Percentiles rank a stretch among this genome's conserved stretches.
phyloP scores from a whole-genome alignment of 2,113 vertebrate species.

The Psammodynastes pulverulentus region DNA sequence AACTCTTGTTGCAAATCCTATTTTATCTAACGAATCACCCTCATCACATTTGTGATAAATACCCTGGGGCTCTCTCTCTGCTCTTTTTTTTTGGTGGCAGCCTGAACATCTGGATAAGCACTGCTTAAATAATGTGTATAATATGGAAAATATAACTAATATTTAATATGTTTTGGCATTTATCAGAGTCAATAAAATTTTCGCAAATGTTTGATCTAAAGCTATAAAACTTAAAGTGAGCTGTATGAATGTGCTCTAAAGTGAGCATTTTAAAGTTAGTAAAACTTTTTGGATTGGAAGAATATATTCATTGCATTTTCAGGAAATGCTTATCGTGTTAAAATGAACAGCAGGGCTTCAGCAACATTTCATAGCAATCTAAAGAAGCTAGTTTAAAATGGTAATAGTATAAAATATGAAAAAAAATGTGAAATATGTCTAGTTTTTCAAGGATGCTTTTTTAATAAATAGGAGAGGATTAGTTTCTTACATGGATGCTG shows the following conservation, averaged over 20 bases:
- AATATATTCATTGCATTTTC: neutral
- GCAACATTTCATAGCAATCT: neutral
- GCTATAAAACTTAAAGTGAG: neutral
- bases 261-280: constrained; percentile 23
- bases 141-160: neutral
- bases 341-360: neutral
- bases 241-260: constrained; percentile 4
- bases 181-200: constrained; percentile 43
- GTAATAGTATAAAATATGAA: neutral
- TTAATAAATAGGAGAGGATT: neutral
- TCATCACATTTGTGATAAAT: neutral
- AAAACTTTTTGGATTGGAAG: neutral
- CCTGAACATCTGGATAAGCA: neutral
- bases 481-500: neutral
- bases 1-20: neutral
- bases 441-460: neutral
- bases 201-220: neutral
- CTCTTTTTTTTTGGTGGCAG: neutral
- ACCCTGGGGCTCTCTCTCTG: neutral
- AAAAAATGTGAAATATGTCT: neutral
- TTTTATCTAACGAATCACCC: neutral
- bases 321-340: neutral
- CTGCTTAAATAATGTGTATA: neutral
- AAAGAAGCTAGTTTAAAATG: neutral
- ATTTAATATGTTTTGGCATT: neutral